A percentile compares a stretch with the other conserved stretches of the same genome.
Evolutionary conservation across 2,113 vertebrate species (phyloP).

Genomic region (Serilophus lunatus): DNA sequence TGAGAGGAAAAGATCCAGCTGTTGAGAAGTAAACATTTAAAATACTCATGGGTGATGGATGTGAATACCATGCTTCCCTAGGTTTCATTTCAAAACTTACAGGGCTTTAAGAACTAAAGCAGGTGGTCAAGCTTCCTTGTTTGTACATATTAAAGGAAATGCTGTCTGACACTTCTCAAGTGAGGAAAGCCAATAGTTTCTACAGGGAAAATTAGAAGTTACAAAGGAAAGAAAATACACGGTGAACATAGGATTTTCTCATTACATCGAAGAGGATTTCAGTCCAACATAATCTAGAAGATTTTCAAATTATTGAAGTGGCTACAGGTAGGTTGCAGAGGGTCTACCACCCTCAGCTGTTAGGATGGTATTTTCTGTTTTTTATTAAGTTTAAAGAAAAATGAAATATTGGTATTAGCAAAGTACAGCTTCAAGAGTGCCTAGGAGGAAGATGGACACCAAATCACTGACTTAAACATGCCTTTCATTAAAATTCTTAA

Average conservation of each 20-base stretch:
- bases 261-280: background rate
- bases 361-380: background rate
- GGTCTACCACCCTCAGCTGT: background rate
- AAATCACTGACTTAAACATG: background rate
- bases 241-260: background rate
- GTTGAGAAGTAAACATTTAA: conserved; percentile 25
- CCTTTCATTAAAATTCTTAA: background rate
- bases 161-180: background rate
- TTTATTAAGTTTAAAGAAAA: background rate
- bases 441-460: background rate
- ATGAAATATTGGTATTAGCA: background rate
- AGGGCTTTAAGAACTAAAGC: conserved; percentile 30
- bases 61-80: background rate
- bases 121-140: conserved; percentile 8
- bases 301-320: background rate
- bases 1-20: conserved; percentile 14
- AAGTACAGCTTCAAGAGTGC: background rate
- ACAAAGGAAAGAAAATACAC: background rate
- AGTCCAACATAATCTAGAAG: background rate
- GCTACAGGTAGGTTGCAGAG: background rate
- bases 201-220: background rate
- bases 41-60: background rate
- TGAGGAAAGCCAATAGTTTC: background rate
- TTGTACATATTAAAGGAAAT: conserved; percentile 18
- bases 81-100: background rate